Evolutionary conservation across 2,113 vertebrate species (phyloP).

Genomic region (Bubo scandiacus): DNA sequence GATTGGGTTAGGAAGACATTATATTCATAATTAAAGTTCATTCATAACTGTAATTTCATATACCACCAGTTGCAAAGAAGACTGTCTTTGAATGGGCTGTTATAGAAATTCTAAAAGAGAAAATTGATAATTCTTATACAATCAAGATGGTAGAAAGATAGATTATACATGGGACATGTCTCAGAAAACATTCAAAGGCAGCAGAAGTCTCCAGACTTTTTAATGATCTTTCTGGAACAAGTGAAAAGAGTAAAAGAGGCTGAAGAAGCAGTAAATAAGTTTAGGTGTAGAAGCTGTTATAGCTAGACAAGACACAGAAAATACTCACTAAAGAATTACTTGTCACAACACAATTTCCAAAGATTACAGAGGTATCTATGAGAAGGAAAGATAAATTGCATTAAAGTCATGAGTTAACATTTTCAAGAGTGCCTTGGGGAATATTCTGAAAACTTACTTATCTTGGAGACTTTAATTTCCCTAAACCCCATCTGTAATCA

Average conservation of each 20-base stretch:
- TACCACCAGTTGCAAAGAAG: neutral
- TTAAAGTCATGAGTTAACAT: neutral
- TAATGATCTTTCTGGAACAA: neutral
- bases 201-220: neutral
- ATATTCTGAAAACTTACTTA: neutral
- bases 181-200: neutral
- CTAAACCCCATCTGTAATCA: neutral
- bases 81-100: neutral
- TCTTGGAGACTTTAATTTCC: neutral
- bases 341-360: neutral
- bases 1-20: neutral
- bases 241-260: neutral
- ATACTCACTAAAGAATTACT: neutral
- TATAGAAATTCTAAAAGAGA: neutral
- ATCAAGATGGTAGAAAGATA: neutral
- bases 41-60: neutral
- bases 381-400: neutral
- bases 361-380: neutral
- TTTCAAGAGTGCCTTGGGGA: neutral
- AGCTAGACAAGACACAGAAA: neutral
- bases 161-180: neutral
- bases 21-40: neutral
- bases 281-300: neutral
- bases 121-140: neutral
- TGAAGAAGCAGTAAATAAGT: neutral